Conservation (phyloP, 2,797 vertebrate species). For the Betta splendens region DNA sequence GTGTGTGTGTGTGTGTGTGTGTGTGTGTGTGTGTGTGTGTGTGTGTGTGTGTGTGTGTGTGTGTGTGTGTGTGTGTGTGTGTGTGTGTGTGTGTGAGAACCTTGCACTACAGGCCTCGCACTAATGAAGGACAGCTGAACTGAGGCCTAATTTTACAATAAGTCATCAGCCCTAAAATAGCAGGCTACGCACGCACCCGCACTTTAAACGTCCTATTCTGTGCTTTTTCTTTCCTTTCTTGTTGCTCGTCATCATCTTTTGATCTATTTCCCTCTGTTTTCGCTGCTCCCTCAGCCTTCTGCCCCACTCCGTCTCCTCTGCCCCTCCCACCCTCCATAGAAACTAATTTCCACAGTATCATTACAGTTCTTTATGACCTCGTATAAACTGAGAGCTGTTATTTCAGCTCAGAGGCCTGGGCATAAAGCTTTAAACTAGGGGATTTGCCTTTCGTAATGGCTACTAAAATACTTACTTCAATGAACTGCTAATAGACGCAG, state of each 20-base stretch:
- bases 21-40: conserved; percentile 25
- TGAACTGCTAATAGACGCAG: conserved; percentile 70
- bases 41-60: conserved; percentile 23
- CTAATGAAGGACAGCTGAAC: conserved; percentile 76
- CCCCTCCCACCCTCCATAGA: conserved; percentile 53
- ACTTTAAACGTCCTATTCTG: conserved; percentile 25
- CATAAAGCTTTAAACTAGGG: conserved; percentile 73
- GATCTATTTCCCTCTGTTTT: conserved; percentile 7
- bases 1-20: conserved; percentile 22
- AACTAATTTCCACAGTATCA: conserved; percentile 79
- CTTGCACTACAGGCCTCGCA: conserved; percentile 62
- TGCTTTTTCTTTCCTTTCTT: conserved; percentile 10
- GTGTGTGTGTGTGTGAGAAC: conserved; percentile 30
- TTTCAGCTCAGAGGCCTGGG: conserved; percentile 70
- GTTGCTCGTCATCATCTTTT: conserved; percentile 25
- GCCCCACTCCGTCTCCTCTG: background rate
- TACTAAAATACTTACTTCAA: conserved; percentile 75
- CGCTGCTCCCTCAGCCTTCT: conserved; percentile 10
- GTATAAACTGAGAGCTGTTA: conserved; percentile 79
- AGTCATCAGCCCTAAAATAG: conserved; percentile 61
- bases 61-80: conserved; percentile 17
- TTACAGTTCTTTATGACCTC: conserved; percentile 80
- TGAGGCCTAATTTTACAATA: conserved; percentile 68
- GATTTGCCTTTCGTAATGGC: conserved; percentile 76
- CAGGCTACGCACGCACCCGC: conserved; percentile 24